Percentiles rank a stretch among this genome's conserved stretches.
Evolutionary conservation across 2,888 invertebrate species (phyloP).

Genomic region (Piscicola geometra): DNA sequence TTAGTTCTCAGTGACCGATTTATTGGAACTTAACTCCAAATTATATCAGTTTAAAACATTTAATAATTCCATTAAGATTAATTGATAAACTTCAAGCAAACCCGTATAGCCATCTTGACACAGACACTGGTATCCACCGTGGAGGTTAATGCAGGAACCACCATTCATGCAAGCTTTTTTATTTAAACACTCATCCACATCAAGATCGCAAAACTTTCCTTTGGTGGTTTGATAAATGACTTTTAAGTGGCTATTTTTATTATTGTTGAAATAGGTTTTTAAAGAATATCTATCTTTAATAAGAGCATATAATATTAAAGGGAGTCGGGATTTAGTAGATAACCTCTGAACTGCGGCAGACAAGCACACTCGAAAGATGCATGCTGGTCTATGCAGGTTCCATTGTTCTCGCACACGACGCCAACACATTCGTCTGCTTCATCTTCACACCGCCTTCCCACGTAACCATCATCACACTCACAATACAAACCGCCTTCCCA

Average conservation of each 20-base stretch:
- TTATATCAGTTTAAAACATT: too few species aligned
- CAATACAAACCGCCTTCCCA: neutral
- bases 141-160: neutral
- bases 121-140: neutral
- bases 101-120: neutral
- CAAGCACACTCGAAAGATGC: constrained; percentile 13
- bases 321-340: too few species aligned
- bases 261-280: too few species aligned
- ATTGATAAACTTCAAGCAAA: neutral
- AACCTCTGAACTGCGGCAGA: constrained; percentile 14
- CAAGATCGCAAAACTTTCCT: constrained; percentile 6
- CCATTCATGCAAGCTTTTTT: neutral
- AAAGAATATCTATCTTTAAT: too few species aligned
- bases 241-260: too few species aligned
- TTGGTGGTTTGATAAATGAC: too few species aligned
- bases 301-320: too few species aligned
- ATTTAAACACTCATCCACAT: neutral
- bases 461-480: neutral
- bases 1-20: too few species aligned
- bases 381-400: constrained; percentile 2
- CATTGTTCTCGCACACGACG: constrained; percentile 16
- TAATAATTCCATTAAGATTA: too few species aligned
- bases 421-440: constrained; percentile 27
- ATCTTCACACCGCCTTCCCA: constrained; percentile 13
- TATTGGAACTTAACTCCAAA: too few species aligned